These are phyloP conservation scores for Paratilapia polleni DNA, from an alignment of 2,113 vertebrate genomes.

Conservation along the genomic window DNA sequence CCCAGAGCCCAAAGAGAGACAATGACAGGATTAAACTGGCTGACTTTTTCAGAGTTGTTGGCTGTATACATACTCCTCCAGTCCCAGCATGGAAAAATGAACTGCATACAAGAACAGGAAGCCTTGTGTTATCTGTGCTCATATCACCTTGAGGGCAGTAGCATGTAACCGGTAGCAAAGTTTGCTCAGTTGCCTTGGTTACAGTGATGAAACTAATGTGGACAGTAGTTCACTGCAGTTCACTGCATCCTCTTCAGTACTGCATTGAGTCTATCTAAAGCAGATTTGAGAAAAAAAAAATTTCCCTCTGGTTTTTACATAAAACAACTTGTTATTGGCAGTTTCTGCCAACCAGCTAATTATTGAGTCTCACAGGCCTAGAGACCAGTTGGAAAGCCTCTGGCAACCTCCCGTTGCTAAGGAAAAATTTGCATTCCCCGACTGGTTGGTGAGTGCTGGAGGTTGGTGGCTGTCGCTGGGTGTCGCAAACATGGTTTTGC, in stretches of 20 bases:
- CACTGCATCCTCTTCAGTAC: background rate
- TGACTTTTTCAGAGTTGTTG: conserved; percentile 6
- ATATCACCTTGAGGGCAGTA: background rate
- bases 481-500: too few species aligned
- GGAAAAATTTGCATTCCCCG: background rate
- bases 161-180: background rate
- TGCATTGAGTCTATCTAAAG: background rate
- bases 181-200: background rate
- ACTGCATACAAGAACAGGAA: background rate
- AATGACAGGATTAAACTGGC: conserved; percentile 9
- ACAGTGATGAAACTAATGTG: background rate
- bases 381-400: background rate
- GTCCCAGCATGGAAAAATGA: background rate
- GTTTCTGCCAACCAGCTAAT: too few species aligned
- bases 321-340: too few species aligned
- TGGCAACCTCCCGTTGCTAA: background rate
- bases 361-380: background rate
- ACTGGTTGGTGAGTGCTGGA: background rate
- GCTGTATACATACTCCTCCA: background rate
- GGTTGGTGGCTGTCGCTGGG: too few species aligned
- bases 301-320: too few species aligned
- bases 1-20: conserved; percentile 14
- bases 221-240: background rate
- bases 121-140: background rate
- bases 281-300: too few species aligned